A percentile compares a stretch with the other conserved stretches of the same genome.
Evolutionary conservation across 2,113 vertebrate genomes (phyloP).

Genomic region (Syrrhaptes paradoxus): DNA sequence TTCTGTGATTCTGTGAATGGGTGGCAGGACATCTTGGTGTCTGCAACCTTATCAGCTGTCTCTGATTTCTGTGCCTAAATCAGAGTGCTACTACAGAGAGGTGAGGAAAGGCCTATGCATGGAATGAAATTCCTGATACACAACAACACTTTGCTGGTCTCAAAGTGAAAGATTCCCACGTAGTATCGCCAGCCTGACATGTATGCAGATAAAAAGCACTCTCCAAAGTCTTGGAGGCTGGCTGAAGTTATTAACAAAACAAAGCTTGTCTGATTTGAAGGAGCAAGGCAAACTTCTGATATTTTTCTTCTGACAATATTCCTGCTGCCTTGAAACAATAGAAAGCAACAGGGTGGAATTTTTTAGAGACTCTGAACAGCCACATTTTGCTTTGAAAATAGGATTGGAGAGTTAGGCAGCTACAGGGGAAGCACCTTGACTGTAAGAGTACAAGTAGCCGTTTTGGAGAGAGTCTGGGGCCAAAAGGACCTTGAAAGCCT

Average conservation of each 20-base stretch:
- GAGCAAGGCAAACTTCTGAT: background rate
- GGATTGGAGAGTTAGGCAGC: background rate
- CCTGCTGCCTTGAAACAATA: background rate
- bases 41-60: background rate
- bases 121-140: background rate
- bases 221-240: background rate
- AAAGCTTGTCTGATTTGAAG: background rate
- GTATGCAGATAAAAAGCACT: background rate
- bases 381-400: background rate
- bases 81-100: background rate
- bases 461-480: background rate
- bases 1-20: too few species aligned
- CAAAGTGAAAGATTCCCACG: background rate
- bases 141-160: background rate
- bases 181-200: background rate
- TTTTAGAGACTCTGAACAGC: background rate
- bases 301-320: background rate
- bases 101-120: background rate
- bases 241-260: background rate
- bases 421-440: background rate
- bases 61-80: background rate
- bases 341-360: background rate
- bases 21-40: background rate
- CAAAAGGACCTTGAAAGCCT: background rate
- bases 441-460: background rate